Evolutionary conservation across 2,888 invertebrate genomes (phyloP).

Genomic region (Rugalucina vietnamica): DNA sequence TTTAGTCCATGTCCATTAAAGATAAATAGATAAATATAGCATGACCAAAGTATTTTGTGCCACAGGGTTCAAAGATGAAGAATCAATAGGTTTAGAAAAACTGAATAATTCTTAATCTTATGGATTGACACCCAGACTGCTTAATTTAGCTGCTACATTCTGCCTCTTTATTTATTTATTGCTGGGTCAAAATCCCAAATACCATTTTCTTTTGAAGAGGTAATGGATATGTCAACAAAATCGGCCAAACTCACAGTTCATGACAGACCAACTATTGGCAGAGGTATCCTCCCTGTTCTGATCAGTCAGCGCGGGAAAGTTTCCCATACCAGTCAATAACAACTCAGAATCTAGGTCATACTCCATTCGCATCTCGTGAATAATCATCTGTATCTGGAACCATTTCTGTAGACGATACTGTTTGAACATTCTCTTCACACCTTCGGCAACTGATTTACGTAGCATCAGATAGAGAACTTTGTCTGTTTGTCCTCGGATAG

Average conservation of each 20-base stretch:
- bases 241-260: conserved; percentile 47
- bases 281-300: conserved; percentile 24
- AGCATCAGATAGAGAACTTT: conserved; percentile 42
- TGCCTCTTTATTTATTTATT: too few relatives aligned
- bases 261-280: conserved; percentile 42
- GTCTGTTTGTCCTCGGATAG: conserved; percentile 38
- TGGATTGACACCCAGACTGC: too few relatives aligned
- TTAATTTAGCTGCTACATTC: too few relatives aligned
- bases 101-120: too few relatives aligned
- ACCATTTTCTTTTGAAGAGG: not conserved
- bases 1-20: too few relatives aligned
- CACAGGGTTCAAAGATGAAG: too few relatives aligned
- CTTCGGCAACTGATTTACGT: conserved; percentile 47
- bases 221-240: not conserved
- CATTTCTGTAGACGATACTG: conserved; percentile 52
- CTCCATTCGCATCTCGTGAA: conserved; percentile 20
- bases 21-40: too few relatives aligned
- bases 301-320: conserved; percentile 25
- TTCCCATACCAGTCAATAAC: not conserved
- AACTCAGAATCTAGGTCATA: not conserved
- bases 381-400: conserved; percentile 43
- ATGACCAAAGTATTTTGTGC: too few relatives aligned
- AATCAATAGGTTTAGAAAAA: too few relatives aligned
- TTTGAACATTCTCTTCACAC: conserved; percentile 51
- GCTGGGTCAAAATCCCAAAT: too few relatives aligned